phyloP scores from a whole-genome alignment of 2,888 invertebrate species.

The Nemotelus nigrinus region DNA sequence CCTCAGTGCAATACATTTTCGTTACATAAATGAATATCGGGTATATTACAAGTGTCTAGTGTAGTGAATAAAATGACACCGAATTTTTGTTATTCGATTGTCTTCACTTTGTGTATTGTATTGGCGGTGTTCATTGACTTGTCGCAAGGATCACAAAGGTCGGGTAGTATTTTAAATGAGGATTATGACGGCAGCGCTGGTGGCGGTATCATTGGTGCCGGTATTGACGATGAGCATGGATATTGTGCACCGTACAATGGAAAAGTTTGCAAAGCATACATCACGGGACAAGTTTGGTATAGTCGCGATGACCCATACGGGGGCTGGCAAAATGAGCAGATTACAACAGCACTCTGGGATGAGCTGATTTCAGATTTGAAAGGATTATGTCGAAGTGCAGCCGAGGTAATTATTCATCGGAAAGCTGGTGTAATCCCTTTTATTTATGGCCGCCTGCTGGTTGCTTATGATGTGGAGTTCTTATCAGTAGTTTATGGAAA shows the following conservation, averaged over 20 bases:
- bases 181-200: conserved; percentile 21
- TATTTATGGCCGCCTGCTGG: conserved; percentile 36
- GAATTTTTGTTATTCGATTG: not conserved
- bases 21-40: not conserved
- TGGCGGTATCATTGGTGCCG: not conserved
- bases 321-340: conserved; percentile 85
- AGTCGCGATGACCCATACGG: conserved; percentile 71
- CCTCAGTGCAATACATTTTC: not conserved
- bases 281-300: conserved; percentile 79
- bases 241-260: conserved; percentile 91
- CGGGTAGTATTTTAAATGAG: conserved; percentile 23
- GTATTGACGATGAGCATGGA: conserved; percentile 65
- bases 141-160: conserved; percentile 32
- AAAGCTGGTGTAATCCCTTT: conserved; percentile 34
- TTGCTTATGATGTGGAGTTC: not conserved
- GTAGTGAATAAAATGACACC: conserved; percentile 23
- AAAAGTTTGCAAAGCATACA: conserved; percentile 78
- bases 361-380: conserved; percentile 82
- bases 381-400: conserved; percentile 86
- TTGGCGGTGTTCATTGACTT: conserved; percentile 31
- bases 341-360: conserved; percentile 84
- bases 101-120: conserved; percentile 23
- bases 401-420: conserved; percentile 71
- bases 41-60: not conserved
- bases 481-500: conserved; percentile 42